These are phyloP conservation scores for Acanthisitta chloris DNA, from an alignment of 2,113 vertebrate species.

Conservation along the genomic window DNA sequence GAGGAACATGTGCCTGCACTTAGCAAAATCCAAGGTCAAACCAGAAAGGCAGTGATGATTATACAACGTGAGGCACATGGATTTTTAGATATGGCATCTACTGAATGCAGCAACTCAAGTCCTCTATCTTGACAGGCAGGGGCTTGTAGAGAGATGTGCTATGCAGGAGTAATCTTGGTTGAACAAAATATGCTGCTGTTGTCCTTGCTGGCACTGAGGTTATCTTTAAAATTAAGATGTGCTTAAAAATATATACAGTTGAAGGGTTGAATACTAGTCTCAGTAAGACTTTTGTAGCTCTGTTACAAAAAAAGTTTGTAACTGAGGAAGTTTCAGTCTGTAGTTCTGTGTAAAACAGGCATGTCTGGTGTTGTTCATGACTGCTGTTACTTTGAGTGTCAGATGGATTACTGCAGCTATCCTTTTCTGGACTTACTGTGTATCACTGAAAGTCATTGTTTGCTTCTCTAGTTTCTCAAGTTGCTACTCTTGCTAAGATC, in stretches of 20 bases:
- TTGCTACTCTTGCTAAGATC: background rate
- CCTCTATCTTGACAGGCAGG: background rate
- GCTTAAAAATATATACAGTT: background rate
- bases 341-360: background rate
- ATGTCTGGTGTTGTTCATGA: background rate
- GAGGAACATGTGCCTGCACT: background rate
- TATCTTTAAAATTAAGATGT: background rate
- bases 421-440: background rate
- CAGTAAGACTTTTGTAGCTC: background rate
- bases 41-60: background rate
- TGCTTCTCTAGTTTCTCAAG: background rate
- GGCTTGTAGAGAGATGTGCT: background rate
- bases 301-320: no score
- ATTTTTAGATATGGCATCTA: background rate
- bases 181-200: background rate
- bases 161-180: background rate
- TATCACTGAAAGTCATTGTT: background rate
- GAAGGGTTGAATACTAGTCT: background rate
- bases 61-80: background rate
- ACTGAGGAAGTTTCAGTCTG: background rate
- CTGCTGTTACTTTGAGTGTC: background rate
- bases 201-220: background rate
- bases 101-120: background rate
- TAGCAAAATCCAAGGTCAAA: background rate
- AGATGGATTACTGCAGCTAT: background rate